Evolutionary conservation across 2,113 vertebrate species (phyloP), one percentile per base, ranked within the genome.

Genomic region (Spea multiplicata): DNA sequence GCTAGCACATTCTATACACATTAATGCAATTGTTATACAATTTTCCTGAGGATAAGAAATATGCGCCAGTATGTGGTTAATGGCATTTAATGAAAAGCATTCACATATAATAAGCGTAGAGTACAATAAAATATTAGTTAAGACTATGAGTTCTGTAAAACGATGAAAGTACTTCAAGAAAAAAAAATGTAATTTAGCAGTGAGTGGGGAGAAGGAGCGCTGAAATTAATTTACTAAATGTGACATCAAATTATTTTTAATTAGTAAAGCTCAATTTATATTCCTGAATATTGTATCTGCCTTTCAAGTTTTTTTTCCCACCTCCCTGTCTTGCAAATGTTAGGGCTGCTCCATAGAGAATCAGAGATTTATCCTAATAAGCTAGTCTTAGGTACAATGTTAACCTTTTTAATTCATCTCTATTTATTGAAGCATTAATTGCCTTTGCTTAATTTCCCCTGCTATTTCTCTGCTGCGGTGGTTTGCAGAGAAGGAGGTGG

Each of bases 351-450:
- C 74, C 53, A 45, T 46, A 59, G 66, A 76, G 74, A 68, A 76
- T 76, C 49, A 66, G 52, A 76, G 66, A 68, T 67, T 76, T 76
- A 76, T 76, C 53, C 75, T 70, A 77, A 70, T 77, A 77, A 62
- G 46, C 75, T 50, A 69, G 66, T 71, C 66, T 70, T 44, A n/a
- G 75, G 17, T 70, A 77, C 75, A 77, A 61, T 77, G 75, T 77
- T 70, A 77, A 69, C 75, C 66, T 77, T 77, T 77, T 70, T 77
- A 77, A 70, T 77, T 77, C 75, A 68, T 77, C 75, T 77, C 75
- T 70, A 77, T 77, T 77, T 77, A 77, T 59, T 70, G 75, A 77
- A 77, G 66, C 66, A 69, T 77, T 77, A 77, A 77, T 77, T 77
- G 68, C 75, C 66, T 77, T 62, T 12, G 67, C 45, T 77, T 77